Conservation (phyloP, 2,888 invertebrate species). For the Antitype chi region DNA sequence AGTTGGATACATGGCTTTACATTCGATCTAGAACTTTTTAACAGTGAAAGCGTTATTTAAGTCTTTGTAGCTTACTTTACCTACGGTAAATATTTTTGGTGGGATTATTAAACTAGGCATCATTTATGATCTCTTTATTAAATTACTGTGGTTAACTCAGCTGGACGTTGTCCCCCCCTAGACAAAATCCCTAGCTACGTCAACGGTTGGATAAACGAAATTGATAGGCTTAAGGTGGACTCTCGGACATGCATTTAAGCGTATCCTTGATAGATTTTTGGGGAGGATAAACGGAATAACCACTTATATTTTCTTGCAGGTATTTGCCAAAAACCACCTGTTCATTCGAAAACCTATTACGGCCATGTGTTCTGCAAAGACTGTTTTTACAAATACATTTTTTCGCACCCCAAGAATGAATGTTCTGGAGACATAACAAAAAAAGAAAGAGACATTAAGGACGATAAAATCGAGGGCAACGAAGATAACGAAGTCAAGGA, state of each 20-base stretch:
- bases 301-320: slow-evolving; percentile 56
- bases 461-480: slow-evolving; percentile 4
- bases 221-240: background rate
- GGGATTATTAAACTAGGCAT: too few relatives aligned
- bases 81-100: too few relatives aligned
- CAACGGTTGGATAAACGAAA: background rate
- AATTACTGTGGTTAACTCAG: too few relatives aligned
- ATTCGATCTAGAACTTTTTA: too few relatives aligned
- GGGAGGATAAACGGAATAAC: background rate
- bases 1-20: too few relatives aligned
- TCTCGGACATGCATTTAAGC: background rate
- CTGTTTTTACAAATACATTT: slow-evolving; percentile 74
- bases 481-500: slow-evolving; percentile 14
- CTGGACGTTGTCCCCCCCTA: too few relatives aligned
- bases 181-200: too few relatives aligned
- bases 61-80: too few relatives aligned
- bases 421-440: slow-evolving; percentile 48
- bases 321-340: slow-evolving; percentile 65
- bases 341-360: slow-evolving; percentile 65
- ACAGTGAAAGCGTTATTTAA: too few relatives aligned
- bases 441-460: slow-evolving; percentile 15
- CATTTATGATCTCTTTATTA: too few relatives aligned
- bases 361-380: slow-evolving; percentile 69
- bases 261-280: background rate
- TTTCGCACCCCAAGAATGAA: slow-evolving; percentile 58